Evolutionary conservation across 2,888 invertebrate species (phyloP).

Genomic region (Epsilonema sp.): DNA sequence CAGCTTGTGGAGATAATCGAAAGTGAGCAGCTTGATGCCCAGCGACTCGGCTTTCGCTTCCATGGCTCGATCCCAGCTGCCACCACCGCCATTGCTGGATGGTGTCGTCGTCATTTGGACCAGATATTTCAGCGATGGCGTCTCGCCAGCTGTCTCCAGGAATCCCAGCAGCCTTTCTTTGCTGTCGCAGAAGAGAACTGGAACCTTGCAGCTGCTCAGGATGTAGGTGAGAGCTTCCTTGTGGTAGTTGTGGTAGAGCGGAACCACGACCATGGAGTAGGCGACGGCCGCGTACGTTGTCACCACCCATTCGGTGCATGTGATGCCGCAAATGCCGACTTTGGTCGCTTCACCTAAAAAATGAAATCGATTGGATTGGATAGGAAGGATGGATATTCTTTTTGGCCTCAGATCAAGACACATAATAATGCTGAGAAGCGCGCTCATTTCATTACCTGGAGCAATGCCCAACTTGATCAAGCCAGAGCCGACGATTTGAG

Average conservation of each 20-base stretch:
- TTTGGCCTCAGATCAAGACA: too few relatives aligned
- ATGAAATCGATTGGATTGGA: too few relatives aligned
- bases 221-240: constrained; percentile 16
- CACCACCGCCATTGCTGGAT: too few relatives aligned
- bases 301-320: constrained; percentile 18
- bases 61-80: background rate
- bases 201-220: background rate
- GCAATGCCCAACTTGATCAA: background rate
- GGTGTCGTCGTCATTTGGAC: background rate
- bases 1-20: constrained; percentile 11
- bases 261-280: constrained; percentile 77
- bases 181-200: background rate
- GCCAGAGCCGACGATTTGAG: background rate
- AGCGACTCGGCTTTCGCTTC: constrained; percentile 10
- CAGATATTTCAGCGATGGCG: background rate
- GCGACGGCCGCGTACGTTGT: constrained; percentile 33
- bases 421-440: too few relatives aligned
- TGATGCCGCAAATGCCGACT: constrained; percentile 30
- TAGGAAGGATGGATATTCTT: too few relatives aligned
- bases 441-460: too few relatives aligned
- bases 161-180: background rate
- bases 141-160: background rate
- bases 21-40: constrained; percentile 12
- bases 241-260: constrained; percentile 57
- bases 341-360: too few relatives aligned